A percentile compares a stretch with the other conserved stretches of the same genome.
Evolutionary conservation across 2,888 invertebrate species (phyloP).

Genomic region (Diaprepes abbreviatus): DNA sequence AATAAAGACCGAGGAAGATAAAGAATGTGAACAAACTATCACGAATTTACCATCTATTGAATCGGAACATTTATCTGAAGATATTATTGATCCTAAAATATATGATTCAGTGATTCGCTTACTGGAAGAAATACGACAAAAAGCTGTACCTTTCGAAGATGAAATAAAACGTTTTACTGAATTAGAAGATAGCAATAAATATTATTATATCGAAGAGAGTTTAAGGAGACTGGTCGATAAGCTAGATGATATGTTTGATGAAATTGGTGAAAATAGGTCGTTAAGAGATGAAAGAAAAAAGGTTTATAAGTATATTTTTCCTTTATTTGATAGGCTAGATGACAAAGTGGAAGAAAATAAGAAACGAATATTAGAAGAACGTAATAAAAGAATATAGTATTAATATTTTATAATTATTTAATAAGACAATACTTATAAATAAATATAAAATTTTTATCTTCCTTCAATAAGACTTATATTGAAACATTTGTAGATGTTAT

Average conservation of each 20-base stretch:
- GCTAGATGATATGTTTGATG: conserved; percentile 36
- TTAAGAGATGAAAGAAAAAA: conserved; percentile 20
- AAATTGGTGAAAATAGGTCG: conserved; percentile 18
- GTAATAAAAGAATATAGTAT: background rate
- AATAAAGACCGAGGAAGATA: no score
- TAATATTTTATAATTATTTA: no score
- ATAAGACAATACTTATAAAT: no score
- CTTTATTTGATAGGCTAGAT: conserved; percentile 37
- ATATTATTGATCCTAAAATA: background rate
- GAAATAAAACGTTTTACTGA: conserved; percentile 27
- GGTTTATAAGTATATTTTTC: conserved; percentile 39
- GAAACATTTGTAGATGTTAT: no score
- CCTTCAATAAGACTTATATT: no score
- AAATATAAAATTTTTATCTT: no score
- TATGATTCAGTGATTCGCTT: background rate
- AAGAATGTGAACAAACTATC: no score
- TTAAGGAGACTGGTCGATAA: conserved; percentile 27
- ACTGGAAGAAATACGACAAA: conserved; percentile 13
- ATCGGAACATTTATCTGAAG: no score
- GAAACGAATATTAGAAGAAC: background rate
- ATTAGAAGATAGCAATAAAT: conserved; percentile 33
- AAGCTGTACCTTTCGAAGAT: conserved; percentile 16
- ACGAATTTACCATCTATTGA: no score
- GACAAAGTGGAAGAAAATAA: conserved; percentile 23
- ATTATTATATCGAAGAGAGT: conserved; percentile 47